A percentile compares a stretch with the other conserved stretches of the same genome.
Conservation (phyloP, 1,140 invertebrate genomes). For the Drosophila nebulosa region DNA sequence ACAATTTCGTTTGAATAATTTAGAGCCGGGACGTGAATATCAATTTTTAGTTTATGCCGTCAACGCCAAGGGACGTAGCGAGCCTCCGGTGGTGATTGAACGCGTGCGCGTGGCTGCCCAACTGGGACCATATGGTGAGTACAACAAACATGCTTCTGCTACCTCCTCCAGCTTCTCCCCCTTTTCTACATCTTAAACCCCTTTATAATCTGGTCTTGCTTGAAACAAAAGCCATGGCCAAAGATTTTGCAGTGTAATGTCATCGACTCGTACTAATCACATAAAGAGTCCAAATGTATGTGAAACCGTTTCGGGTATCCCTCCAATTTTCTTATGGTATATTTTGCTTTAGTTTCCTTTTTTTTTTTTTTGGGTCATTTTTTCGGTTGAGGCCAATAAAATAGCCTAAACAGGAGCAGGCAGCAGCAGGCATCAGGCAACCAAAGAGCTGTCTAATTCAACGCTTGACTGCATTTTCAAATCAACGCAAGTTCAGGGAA, state of each 20-base stretch:
- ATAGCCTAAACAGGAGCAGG: conserved; percentile 16
- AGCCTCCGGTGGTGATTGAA: conserved; percentile 84
- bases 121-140: conserved; percentile 81
- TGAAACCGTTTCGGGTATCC: neutral
- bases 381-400: conserved; percentile 50
- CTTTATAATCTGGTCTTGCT: neutral
- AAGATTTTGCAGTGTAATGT: neutral
- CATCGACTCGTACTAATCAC: conserved; percentile 38
- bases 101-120: conserved; percentile 82
- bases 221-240: neutral
- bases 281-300: conserved; percentile 67
- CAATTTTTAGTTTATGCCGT: conserved; percentile 86
- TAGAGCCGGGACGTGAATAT: conserved; percentile 86
- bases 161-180: too few species aligned
- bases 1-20: conserved; percentile 85
- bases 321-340: conserved; percentile 6
- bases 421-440: too few species aligned
- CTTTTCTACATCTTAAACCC: too few species aligned
- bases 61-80: conserved; percentile 87
- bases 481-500: conserved; percentile 75
- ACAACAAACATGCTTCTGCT: neutral
- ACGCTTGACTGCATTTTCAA: conserved; percentile 76
- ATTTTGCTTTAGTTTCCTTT: neutral
- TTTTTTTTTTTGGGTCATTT: conserved; percentile 52
- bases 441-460: conserved; percentile 73